Evolutionary conservation across 2,797 vertebrate species (phyloP), one percentile per base, ranked within the genome.

Genomic region (Benthosema pterotum): DNA sequence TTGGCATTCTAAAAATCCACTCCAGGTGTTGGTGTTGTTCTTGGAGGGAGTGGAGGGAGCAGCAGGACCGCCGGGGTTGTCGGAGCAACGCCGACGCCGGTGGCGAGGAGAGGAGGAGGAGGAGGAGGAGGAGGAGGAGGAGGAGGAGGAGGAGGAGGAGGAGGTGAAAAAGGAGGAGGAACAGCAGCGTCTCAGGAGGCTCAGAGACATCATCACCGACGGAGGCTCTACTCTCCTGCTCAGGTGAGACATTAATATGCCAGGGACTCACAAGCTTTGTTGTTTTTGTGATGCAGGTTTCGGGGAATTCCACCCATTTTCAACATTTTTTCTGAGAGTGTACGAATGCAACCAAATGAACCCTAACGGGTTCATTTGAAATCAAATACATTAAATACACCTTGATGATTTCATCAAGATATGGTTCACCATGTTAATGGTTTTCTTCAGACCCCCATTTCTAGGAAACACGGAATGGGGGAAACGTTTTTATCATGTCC

Each of bases 161-260:
- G 17, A 2, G 45, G 56, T 46, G n/a, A n/a, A n/a, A n/a, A n/a
- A 38, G 67, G 52, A 42, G 28, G 38, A 56, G 58, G 57, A 16
- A 47, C 28, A 50, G 58, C 25, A 47, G 59, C n/a, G 1, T 38
- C 52, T 46, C 78, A 80, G 1, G 93, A 94, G 65, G 92, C 91
- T 56, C 93, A 71, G 43, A 75, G 79, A 57, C 82, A 89, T 63
- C 89, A 89, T 63, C 89, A 88, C 63, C 83, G 77, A 84, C 86
- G 91, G 74, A 91, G 90, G 16, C 93, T 93, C 67, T 95, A 94
- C 86, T 98, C 96, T 56, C 95, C 96, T 14, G 95, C 95, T 63
- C 96, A 97, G 94, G 97, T 97, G 69, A 83, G 91, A n/a, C n/a
- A n/a, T n/a, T n/a, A n/a, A n/a, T n/a, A n/a, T 63, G 17, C 4